These are phyloP conservation scores for Pangasius mekongensis DNA, from an alignment of 2,797 vertebrate species.

Conservation along the genomic window DNA sequence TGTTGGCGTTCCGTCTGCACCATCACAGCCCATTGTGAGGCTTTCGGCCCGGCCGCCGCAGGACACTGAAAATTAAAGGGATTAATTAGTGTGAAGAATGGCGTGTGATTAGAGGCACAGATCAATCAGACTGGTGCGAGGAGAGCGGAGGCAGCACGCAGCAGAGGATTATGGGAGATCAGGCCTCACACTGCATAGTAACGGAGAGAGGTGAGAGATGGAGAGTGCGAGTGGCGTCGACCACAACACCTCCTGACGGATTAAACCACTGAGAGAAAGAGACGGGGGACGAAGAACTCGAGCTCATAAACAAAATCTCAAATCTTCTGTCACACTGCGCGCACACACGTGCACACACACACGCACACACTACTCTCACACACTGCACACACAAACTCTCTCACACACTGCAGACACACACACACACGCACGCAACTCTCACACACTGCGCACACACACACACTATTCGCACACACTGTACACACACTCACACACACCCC, in stretches of 20 bases:
- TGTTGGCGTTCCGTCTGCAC: conserved; percentile 79
- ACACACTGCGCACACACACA: no score
- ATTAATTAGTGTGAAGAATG: conserved; percentile 79
- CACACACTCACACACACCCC: no score
- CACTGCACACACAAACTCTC: no score
- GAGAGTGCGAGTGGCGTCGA: background rate
- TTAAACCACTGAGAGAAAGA: background rate
- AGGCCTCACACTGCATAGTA: background rate
- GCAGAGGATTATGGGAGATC: conserved; percentile 21
- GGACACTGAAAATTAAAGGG: conserved; percentile 72
- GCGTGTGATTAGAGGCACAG: conserved; percentile 73
- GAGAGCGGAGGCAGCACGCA: background rate
- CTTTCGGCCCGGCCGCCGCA: conserved; percentile 62
- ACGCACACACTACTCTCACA: no score
- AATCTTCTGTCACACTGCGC: background rate
- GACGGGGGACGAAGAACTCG: no score
- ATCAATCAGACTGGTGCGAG: conserved; percentile 62
- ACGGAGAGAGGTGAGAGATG: conserved; percentile 21
- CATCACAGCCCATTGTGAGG: conserved; percentile 73
- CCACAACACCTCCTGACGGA: conserved; percentile 9
- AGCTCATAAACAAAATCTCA: no score
- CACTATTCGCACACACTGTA: no score
- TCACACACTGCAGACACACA: no score
- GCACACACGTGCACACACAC: background rate
- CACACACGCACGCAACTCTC: no score